Evolutionary conservation across 2,797 vertebrate genomes (phyloP).

Genomic region (Mus caroli): DNA sequence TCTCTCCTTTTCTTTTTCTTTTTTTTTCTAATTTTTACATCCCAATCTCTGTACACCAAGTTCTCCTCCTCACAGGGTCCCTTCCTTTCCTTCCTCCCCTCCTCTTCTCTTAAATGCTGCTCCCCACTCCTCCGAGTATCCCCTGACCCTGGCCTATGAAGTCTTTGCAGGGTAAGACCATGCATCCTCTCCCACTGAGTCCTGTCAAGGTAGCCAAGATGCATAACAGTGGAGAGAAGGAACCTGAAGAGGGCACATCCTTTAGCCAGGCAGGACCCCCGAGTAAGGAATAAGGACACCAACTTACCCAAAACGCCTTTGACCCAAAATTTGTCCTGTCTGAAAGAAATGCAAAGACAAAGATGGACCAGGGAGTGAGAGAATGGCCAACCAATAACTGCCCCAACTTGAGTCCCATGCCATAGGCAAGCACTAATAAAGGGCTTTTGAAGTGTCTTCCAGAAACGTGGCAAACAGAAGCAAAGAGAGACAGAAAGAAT

Average conservation of each 20-base stretch:
- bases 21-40: too few relatives aligned
- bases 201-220: not conserved
- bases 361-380: not conserved
- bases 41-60: not conserved
- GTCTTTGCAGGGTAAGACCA: not conserved
- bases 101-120: not conserved
- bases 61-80: not conserved
- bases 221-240: not conserved
- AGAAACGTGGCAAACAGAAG: not conserved
- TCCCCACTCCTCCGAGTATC: not conserved
- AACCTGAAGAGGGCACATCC: not conserved
- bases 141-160: too few relatives aligned
- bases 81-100: not conserved
- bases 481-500: not conserved
- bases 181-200: not conserved
- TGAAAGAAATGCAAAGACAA: not conserved
- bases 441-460: not conserved
- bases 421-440: not conserved
- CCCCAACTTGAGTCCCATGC: not conserved
- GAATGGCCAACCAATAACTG: not conserved
- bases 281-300: not conserved
- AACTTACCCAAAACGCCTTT: not conserved
- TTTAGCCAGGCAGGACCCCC: not conserved
- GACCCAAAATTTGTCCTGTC: not conserved
- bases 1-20: too few relatives aligned